Evolutionary conservation across 2,888 invertebrate species (phyloP).

Genomic region (Uropetala carovei): DNA sequence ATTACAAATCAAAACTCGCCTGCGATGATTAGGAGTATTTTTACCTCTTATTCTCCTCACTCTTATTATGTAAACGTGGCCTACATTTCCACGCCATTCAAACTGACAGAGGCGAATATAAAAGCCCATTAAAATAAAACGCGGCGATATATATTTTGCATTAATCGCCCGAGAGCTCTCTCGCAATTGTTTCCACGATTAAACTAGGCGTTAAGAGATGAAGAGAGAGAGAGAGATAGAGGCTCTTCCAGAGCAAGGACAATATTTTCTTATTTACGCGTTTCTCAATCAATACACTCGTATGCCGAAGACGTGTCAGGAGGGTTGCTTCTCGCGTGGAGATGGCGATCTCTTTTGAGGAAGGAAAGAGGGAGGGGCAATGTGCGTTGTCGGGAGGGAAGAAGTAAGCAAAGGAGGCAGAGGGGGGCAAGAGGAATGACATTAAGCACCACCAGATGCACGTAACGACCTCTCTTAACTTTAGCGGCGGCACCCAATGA

Average conservation of each 20-base stretch:
- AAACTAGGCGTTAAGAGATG: background rate
- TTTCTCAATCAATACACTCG: background rate
- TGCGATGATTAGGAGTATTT: too few species aligned
- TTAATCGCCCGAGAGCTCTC: background rate
- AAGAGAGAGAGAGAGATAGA: background rate
- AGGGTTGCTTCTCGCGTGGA: too few species aligned
- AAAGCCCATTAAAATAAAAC: background rate
- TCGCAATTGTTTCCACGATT: background rate
- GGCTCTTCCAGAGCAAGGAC: background rate
- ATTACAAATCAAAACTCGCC: too few species aligned
- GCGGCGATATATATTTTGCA: background rate
- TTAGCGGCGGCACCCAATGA: background rate
- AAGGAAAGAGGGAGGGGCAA: background rate
- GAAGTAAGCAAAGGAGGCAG: conserved; percentile 7
- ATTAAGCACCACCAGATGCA: conserved; percentile 22
- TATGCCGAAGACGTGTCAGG: background rate
- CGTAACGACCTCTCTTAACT: background rate
- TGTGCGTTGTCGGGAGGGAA: background rate
- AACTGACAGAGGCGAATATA: background rate
- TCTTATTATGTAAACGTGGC: background rate
- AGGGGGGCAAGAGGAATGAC: background rate
- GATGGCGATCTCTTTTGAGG: too few species aligned
- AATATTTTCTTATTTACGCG: conserved; percentile 4
- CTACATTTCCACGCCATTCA: background rate
- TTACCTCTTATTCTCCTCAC: background rate